Conservation (phyloP, 1,140 invertebrate species). For the Doryteuthis pealeii region DNA sequence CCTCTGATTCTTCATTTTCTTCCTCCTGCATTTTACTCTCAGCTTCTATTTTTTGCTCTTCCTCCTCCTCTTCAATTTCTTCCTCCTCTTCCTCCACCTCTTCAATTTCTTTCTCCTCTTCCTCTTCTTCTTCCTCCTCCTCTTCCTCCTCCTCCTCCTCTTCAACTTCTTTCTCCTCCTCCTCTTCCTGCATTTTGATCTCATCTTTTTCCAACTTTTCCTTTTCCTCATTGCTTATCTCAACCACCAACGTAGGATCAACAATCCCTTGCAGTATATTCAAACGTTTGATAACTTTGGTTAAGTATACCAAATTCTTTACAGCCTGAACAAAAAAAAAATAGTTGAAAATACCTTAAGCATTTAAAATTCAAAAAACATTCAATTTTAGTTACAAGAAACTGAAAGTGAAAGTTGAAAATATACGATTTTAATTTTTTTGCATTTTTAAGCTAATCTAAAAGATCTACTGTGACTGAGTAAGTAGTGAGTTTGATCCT, state of each 20-base stretch:
- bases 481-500: too few species aligned
- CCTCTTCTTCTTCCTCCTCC: background rate
- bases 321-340: constrained; percentile 56
- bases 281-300: constrained; percentile 66
- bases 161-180: background rate
- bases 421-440: too few species aligned
- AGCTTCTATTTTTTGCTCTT: background rate
- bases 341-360: background rate
- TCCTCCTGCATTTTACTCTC: background rate
- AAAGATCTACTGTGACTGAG: too few species aligned
- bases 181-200: background rate
- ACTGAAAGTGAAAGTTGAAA: too few species aligned
- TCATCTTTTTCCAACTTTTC: background rate
- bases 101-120: background rate
- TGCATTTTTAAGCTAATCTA: too few species aligned
- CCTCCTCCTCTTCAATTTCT: background rate
- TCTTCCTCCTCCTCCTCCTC: background rate
- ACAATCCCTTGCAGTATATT: background rate
- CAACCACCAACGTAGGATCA: background rate
- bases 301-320: constrained; percentile 74
- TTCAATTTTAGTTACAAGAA: too few species aligned
- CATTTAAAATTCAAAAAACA: background rate
- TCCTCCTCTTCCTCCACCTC: background rate
- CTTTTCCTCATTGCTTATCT: background rate
- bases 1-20: background rate